Evolutionary conservation across 1,140 invertebrate genomes (phyloP).

Genomic region (Megalonaias nervosa): DNA sequence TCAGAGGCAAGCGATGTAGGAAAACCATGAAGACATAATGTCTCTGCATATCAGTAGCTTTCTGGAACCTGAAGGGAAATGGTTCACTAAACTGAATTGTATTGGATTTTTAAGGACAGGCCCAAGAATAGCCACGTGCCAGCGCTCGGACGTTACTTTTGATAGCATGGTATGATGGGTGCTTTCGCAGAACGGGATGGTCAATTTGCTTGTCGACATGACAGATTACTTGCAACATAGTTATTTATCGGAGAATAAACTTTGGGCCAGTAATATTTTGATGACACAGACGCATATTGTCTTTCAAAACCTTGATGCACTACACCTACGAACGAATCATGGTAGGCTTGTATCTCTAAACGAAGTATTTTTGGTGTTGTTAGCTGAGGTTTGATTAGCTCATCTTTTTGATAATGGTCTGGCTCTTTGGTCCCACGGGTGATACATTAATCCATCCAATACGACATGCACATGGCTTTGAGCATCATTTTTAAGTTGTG

Average conservation of each 20-base stretch:
- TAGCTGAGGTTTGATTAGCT: conserved; percentile 3
- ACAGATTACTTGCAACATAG: conserved; percentile 18
- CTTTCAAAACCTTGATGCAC: conserved; percentile 34
- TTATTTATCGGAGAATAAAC: conserved; percentile 17
- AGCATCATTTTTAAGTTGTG: too few species aligned
- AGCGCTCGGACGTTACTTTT: conserved; percentile 15
- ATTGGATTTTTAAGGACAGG: conserved; percentile 23
- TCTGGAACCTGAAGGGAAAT: neutral
- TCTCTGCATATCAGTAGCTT: conserved; percentile 15
- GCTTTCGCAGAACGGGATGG: neutral
- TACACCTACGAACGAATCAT: conserved; percentile 16
- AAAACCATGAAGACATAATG: conserved; percentile 14
- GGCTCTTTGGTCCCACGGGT: conserved; percentile 18
- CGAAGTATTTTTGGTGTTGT: conserved; percentile 16
- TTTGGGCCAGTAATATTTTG: conserved; percentile 29
- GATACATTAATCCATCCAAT: conserved; percentile 31
- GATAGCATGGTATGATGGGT: conserved; percentile 19
- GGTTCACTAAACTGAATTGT: conserved; percentile 11
- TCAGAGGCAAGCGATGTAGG: conserved; percentile 13
- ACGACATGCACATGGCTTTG: conserved; percentile 21
- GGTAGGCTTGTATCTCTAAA: conserved; percentile 18
- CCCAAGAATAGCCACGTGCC: conserved; percentile 41
- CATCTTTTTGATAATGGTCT: neutral
- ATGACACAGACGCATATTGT: neutral
- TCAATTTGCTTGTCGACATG: conserved; percentile 20